Percentiles rank a stretch among this genome's conserved stretches.
phyloP scores from a whole-genome alignment of 2,113 vertebrate species.

The Cynocephalus volans region DNA sequence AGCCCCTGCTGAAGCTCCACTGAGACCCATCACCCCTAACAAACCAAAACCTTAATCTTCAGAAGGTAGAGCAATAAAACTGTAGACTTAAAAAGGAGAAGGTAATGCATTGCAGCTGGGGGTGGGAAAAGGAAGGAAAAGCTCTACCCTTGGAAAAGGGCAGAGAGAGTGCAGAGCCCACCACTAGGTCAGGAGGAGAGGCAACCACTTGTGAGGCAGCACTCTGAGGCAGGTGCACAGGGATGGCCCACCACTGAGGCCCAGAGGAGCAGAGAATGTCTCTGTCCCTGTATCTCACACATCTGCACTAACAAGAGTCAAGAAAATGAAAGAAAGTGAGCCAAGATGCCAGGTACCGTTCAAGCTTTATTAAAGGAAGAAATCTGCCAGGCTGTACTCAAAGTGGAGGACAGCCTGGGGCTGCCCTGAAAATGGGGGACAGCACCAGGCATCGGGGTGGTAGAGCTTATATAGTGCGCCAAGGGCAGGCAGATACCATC shows the following conservation, averaged over 20 bases:
- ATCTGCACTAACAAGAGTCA: too few relatives aligned
- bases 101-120: not conserved
- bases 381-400: too few relatives aligned
- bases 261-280: not conserved
- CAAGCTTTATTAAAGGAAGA: too few relatives aligned
- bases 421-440: too few relatives aligned
- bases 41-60: not conserved
- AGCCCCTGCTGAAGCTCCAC: too few relatives aligned
- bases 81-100: not conserved
- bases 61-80: not conserved
- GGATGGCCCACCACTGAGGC: not conserved
- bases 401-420: too few relatives aligned
- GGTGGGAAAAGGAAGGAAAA: not conserved
- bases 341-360: too few relatives aligned
- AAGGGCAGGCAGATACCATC: too few relatives aligned
- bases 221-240: not conserved
- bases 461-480: too few relatives aligned
- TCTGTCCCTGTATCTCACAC: accelerated
- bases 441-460: too few relatives aligned
- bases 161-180: too few relatives aligned
- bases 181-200: not conserved
- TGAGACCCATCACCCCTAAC: not conserved
- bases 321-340: too few relatives aligned
- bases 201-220: not conserved
- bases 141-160: not conserved